Percentiles rank a stretch among this genome's conserved stretches.
These are phyloP conservation scores for Uropetala carovei DNA, from an alignment of 2,888 invertebrate genomes.

Conservation along the genomic window DNA sequence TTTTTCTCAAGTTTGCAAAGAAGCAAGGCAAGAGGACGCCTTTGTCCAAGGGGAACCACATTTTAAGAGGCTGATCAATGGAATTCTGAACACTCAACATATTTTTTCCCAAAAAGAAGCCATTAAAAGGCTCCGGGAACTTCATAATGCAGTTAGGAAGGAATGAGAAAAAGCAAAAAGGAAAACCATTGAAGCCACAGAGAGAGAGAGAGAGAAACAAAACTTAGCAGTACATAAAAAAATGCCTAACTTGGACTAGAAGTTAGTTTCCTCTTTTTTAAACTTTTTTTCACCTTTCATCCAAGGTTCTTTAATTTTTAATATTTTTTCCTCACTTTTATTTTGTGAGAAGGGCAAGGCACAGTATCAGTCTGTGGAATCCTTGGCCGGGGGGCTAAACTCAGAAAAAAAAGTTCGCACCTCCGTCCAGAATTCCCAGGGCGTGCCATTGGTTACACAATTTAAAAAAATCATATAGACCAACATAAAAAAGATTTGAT, in stretches of 20 bases:
- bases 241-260: slow-evolving; percentile 61
- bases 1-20: neutral
- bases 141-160: neutral
- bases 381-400: neutral
- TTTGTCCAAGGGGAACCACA: neutral
- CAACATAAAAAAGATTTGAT: slow-evolving; percentile 48
- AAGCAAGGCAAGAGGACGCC: slow-evolving; percentile 44
- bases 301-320: neutral
- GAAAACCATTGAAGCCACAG: slow-evolving; percentile 20
- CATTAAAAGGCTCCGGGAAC: neutral
- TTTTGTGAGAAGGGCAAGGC: slow-evolving; percentile 31
- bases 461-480: slow-evolving; percentile 37
- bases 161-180: slow-evolving; percentile 42
- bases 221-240: slow-evolving; percentile 27
- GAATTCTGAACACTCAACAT: neutral
- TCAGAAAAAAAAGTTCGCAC: slow-evolving; percentile 5
- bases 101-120: neutral
- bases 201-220: slow-evolving; percentile 12
- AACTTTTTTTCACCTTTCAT: neutral
- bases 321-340: neutral
- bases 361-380: slow-evolving; percentile 59
- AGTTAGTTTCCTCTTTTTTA: slow-evolving; percentile 45
- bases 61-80: neutral
- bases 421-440: slow-evolving; percentile 40
- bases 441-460: slow-evolving; percentile 15